These are phyloP conservation scores for Sepiola atlantica DNA, from an alignment of 2,888 invertebrate genomes.

Conservation along the genomic window DNA sequence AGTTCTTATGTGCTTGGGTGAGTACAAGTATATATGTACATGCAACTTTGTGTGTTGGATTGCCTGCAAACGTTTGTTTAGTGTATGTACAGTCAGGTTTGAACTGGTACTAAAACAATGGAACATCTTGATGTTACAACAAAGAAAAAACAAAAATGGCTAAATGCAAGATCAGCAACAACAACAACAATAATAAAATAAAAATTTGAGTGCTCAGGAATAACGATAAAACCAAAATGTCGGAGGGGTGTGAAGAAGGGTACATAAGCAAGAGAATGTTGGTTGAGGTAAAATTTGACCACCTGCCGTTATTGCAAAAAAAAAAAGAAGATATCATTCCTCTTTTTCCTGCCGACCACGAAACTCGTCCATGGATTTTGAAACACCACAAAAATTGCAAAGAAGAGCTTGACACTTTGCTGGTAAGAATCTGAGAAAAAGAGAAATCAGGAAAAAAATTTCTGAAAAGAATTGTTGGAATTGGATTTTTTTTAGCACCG, in stretches of 20 bases:
- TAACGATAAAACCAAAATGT: neutral
- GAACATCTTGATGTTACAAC: neutral
- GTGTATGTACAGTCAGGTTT: too few relatives aligned
- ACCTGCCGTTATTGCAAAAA: conserved; percentile 23
- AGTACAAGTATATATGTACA: too few relatives aligned
- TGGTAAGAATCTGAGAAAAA: conserved; percentile 62
- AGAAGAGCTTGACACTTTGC: conserved; percentile 55
- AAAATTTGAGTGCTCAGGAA: neutral
- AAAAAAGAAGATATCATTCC: conserved; percentile 47
- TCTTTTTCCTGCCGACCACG: conserved; percentile 61
- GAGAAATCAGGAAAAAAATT: neutral
- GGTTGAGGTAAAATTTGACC: neutral
- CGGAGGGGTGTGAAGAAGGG: neutral
- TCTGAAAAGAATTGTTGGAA: neutral
- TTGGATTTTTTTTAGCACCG: too few relatives aligned
- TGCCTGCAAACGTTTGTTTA: too few relatives aligned
- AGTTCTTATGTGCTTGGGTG: too few relatives aligned
- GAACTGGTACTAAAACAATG: too few relatives aligned
- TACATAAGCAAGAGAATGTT: neutral
- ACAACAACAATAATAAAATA: neutral
- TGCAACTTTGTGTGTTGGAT: too few relatives aligned
- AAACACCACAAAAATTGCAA: conserved; percentile 58
- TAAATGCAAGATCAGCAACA: neutral
- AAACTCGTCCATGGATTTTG: conserved; percentile 67
- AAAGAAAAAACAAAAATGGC: neutral